phyloP scores from a whole-genome alignment of 2,888 invertebrate genomes.

The Agonopterix alstromeriana region DNA sequence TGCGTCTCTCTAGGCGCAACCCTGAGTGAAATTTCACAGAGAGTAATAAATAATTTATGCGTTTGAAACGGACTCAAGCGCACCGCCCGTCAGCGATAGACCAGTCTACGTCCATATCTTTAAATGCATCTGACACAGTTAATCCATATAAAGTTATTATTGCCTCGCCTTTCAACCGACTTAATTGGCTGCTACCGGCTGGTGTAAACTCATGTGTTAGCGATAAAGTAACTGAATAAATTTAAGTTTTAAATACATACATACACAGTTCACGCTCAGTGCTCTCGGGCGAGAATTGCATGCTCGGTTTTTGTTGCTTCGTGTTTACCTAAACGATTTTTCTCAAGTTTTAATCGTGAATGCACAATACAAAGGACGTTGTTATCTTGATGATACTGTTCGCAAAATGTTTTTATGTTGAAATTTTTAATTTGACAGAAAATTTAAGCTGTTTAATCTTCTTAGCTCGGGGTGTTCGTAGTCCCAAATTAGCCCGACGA shows the following conservation, averaged over 20 bases:
- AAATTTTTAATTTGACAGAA: conserved; percentile 42
- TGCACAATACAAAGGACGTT: conserved; percentile 49
- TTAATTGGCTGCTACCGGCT: conserved; percentile 62
- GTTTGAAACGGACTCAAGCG: conserved; percentile 33
- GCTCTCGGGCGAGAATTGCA: conserved; percentile 46
- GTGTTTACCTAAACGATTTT: conserved; percentile 57
- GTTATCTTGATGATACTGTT: conserved; percentile 42
- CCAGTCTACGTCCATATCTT: conserved; percentile 43
- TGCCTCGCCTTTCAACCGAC: conserved; percentile 55
- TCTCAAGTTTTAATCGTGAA: conserved; percentile 36
- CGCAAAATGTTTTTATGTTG: conserved; percentile 33
- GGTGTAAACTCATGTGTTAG: conserved; percentile 57
- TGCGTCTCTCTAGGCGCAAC: conserved; percentile 28
- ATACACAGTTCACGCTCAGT: conserved; percentile 39
- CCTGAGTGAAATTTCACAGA: conserved; percentile 34
- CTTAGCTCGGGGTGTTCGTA: conserved; percentile 23
- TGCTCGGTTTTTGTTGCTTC: conserved; percentile 46
- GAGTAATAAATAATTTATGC: conserved; percentile 40
- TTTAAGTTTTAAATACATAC: conserved; percentile 40
- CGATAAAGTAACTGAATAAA: conserved; percentile 60
- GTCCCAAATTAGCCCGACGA: conserved; percentile 46
- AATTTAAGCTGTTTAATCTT: conserved; percentile 30
- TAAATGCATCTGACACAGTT: conserved; percentile 63
- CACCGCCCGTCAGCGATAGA: conserved; percentile 42
- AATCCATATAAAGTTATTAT: conserved; percentile 69